Evolutionary conservation across 1,140 invertebrate species (phyloP).

Genomic region (Rhyacophila brunnea): DNA sequence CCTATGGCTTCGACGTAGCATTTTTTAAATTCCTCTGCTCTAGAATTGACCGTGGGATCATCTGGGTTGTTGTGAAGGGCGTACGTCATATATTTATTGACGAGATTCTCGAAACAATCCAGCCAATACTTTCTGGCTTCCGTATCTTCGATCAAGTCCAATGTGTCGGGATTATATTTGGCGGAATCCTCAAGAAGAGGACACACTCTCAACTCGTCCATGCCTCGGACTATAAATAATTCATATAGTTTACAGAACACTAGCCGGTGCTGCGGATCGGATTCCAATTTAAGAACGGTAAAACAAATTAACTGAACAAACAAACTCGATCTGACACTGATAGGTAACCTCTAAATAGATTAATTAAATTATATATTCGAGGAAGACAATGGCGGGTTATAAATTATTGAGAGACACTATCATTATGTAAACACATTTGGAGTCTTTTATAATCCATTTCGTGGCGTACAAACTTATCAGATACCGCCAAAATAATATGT

Average conservation of each 20-base stretch:
- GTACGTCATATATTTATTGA: slow-evolving; percentile 70
- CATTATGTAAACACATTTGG: too few species aligned
- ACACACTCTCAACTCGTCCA: slow-evolving; percentile 38
- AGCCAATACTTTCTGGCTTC: slow-evolving; percentile 93
- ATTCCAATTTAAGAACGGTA: too few species aligned
- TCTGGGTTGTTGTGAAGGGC: slow-evolving; percentile 76
- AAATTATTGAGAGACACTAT: too few species aligned
- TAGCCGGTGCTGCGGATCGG: too few species aligned
- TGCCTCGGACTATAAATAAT: slow-evolving; percentile 3
- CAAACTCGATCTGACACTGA: too few species aligned
- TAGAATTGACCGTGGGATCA: slow-evolving; percentile 69
- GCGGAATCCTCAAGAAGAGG: slow-evolving; percentile 49
- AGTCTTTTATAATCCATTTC: too few species aligned
- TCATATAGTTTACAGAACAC: background rate
- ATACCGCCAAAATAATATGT: too few species aligned
- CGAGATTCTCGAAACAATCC: slow-evolving; percentile 81
- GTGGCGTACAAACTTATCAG: too few species aligned
- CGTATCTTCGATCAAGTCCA: slow-evolving; percentile 81
- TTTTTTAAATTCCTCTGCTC: slow-evolving; percentile 79
- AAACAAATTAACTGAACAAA: too few species aligned
- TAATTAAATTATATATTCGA: too few species aligned
- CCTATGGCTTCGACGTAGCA: slow-evolving; percentile 81
- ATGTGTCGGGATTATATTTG: slow-evolving; percentile 83
- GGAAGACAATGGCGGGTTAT: too few species aligned
- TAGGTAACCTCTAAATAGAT: too few species aligned